Conservation (phyloP, 2,113 vertebrate species). For the Progne subis region DNA sequence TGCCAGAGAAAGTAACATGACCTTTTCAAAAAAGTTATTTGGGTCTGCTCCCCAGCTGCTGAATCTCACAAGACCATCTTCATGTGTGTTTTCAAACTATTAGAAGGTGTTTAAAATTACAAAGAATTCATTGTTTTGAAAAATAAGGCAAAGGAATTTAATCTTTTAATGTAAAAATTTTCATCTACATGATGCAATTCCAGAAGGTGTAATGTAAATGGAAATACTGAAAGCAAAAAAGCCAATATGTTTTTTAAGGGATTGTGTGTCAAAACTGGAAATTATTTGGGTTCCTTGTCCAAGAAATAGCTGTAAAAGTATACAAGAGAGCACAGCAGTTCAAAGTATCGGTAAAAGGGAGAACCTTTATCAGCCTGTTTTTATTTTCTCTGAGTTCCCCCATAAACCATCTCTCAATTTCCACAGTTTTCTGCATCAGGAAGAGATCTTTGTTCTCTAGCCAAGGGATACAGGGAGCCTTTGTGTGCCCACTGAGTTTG, state of each 20-base stretch:
- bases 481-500: background rate
- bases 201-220: background rate
- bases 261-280: background rate
- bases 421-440: background rate
- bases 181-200: background rate
- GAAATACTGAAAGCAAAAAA: background rate
- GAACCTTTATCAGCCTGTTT: background rate
- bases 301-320: background rate
- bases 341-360: fast-evolving
- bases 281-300: background rate
- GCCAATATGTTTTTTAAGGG: background rate
- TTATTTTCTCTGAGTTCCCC: background rate
- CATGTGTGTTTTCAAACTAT: background rate
- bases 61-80: background rate
- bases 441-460: background rate
- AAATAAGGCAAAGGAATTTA: background rate
- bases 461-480: background rate
- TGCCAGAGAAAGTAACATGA: background rate
- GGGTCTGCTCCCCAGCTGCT: background rate
- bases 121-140: background rate
- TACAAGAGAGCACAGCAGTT: background rate
- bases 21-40: slow-evolving; percentile 1
- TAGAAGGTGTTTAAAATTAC: background rate
- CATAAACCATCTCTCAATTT: background rate
- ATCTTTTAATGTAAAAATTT: background rate